Evolutionary conservation across 2,797 vertebrate genomes (phyloP).

Genomic region (Picus viridis): DNA sequence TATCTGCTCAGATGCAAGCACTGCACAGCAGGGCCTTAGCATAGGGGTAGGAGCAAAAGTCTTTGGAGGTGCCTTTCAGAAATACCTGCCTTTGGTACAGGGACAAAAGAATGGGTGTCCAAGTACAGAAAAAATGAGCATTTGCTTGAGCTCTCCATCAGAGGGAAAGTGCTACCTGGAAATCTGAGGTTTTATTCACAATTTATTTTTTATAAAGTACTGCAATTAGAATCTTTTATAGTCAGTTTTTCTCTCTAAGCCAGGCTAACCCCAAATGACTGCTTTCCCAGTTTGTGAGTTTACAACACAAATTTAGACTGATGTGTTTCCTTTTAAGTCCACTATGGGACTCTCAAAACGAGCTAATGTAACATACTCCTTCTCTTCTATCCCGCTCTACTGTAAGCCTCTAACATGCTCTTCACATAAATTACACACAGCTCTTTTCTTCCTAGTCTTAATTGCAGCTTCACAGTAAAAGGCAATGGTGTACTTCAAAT

Average conservation of each 20-base stretch:
- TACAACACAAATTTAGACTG: neutral
- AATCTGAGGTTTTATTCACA: neutral
- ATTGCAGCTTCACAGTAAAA: neutral
- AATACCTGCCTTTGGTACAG: neutral
- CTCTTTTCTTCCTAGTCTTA: neutral
- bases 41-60: accelerated
- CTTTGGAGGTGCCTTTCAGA: neutral
- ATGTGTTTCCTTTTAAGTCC: neutral
- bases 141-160: neutral
- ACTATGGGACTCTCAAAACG: neutral
- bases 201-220: neutral
- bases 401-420: neutral
- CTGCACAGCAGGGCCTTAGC: neutral
- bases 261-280: neutral
- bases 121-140: neutral
- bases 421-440: neutral
- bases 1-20: accelerated
- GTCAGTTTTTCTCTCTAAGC: neutral
- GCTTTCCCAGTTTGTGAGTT: neutral
- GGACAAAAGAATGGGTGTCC: neutral
- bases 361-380: neutral
- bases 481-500: neutral
- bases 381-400: neutral
- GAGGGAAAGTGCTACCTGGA: neutral
- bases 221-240: neutral